Evolutionary conservation across 2,888 invertebrate species (phyloP).

Genomic region (Norana najaformis): DNA sequence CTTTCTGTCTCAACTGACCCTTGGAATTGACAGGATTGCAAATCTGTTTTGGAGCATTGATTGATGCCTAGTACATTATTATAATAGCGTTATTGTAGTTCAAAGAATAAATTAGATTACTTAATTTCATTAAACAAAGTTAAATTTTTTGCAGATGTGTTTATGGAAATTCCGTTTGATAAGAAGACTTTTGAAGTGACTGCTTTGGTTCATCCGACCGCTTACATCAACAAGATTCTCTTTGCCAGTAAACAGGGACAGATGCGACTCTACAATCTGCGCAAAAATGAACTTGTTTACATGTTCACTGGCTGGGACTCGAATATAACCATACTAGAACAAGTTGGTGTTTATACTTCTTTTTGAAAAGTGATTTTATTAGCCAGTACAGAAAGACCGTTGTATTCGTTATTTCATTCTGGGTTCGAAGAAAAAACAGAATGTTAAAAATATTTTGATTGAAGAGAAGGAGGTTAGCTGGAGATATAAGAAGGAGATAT

Average conservation of each 20-base stretch:
- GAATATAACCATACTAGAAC: constrained; percentile 75
- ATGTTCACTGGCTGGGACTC: constrained; percentile 77
- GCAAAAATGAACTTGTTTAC: constrained; percentile 68
- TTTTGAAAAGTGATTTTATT: not conserved
- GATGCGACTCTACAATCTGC: constrained; percentile 87
- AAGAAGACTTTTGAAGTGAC: constrained; percentile 76
- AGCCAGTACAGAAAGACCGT: too few species aligned
- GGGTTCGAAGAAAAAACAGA: too few species aligned
- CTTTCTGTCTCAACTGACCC: too few species aligned
- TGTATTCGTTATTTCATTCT: too few species aligned
- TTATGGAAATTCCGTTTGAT: constrained; percentile 62
- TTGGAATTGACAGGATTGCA: too few species aligned
- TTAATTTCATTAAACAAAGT: not conserved
- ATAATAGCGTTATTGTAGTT: too few species aligned
- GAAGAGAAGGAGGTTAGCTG: too few species aligned
- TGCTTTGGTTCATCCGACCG: constrained; percentile 84
- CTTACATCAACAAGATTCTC: constrained; percentile 90
- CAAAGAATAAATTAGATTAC: not conserved
- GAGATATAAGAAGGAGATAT: too few species aligned
- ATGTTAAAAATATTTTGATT: too few species aligned
- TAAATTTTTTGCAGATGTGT: constrained; percentile 52
- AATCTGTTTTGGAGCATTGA: too few species aligned
- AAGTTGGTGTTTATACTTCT: constrained; percentile 61
- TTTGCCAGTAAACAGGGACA: constrained; percentile 76
- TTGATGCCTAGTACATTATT: too few species aligned